Evolutionary conservation across 2,113 vertebrate species (phyloP).

Genomic region (Laterallus jamaicensis): DNA sequence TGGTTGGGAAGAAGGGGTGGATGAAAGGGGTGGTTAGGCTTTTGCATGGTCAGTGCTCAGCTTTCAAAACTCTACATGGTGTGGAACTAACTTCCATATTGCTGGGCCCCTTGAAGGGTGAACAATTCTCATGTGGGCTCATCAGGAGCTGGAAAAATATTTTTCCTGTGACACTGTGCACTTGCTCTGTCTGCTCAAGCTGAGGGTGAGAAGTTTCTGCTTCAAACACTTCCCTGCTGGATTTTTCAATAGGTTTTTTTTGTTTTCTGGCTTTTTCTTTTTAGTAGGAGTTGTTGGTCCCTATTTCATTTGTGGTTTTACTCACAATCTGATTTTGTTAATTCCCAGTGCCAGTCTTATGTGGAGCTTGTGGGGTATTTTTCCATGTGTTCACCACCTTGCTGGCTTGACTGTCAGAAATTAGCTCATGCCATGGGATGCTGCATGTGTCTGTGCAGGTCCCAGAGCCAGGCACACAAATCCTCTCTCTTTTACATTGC

Average conservation of each 20-base stretch:
- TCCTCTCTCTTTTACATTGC: neutral
- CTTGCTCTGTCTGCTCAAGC: neutral
- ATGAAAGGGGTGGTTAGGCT: constrained; percentile 10
- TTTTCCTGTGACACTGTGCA: neutral
- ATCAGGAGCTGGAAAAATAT: constrained; percentile 1
- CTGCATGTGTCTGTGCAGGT: neutral
- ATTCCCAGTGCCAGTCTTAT: neutral
- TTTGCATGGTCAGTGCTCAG: neutral
- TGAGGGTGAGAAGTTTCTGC: neutral
- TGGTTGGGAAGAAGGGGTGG: neutral
- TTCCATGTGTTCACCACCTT: neutral
- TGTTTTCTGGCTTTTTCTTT: neutral
- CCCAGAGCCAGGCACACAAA: neutral
- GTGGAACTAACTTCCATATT: neutral
- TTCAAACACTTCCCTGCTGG: neutral
- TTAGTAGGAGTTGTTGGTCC: neutral
- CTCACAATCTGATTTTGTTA: neutral
- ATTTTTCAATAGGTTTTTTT: neutral
- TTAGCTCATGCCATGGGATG: neutral
- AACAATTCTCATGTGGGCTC: neutral
- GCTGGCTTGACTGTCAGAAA: neutral
- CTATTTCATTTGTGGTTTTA: neutral
- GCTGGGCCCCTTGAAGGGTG: neutral
- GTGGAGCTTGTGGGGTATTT: fast-evolving
- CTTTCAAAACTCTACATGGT: neutral